Conservation (phyloP, 2,113 vertebrate species). For the Nesogale talazaci region DNA sequence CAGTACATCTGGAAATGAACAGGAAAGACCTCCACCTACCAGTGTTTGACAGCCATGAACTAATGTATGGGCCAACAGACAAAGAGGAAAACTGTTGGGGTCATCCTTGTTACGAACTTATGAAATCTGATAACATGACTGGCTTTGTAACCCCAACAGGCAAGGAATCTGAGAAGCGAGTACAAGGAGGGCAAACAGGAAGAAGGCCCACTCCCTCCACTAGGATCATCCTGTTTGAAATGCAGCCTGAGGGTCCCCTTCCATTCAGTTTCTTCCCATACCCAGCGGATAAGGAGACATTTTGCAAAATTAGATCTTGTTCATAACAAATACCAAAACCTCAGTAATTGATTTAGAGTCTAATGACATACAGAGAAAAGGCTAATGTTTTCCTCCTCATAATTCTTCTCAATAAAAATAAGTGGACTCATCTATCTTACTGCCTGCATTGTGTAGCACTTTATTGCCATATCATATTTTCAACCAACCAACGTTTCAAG, state of each 20-base stretch:
- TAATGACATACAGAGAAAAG: slow-evolving; percentile 58
- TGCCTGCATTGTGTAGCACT: slow-evolving; percentile 21
- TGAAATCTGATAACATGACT: slow-evolving; percentile 71
- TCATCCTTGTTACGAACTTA: slow-evolving; percentile 72
- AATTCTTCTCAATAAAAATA: slow-evolving; percentile 58
- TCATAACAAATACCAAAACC: slow-evolving; percentile 67
- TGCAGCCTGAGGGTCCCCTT: slow-evolving; percentile 53
- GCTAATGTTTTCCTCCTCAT: slow-evolving; percentile 37
- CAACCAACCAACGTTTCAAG: not conserved
- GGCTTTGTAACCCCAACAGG: slow-evolving; percentile 69
- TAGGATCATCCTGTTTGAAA: slow-evolving; percentile 53
- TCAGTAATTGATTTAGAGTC: slow-evolving; percentile 68
- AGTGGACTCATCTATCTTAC: slow-evolving; percentile 9
- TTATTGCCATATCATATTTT: slow-evolving; percentile 18
- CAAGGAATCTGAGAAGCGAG: slow-evolving; percentile 64
- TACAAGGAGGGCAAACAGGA: slow-evolving; percentile 42
- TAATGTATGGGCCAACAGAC: slow-evolving; percentile 46
- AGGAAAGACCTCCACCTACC: slow-evolving; percentile 75
- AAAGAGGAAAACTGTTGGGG: slow-evolving; percentile 62
- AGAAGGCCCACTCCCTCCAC: not conserved
- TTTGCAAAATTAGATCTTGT: slow-evolving; percentile 49
- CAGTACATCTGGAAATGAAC: slow-evolving; percentile 64
- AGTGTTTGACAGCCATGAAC: slow-evolving; percentile 69
- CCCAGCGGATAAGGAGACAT: slow-evolving; percentile 64
- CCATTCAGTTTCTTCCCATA: slow-evolving; percentile 54